Evolutionary conservation across 2,113 vertebrate genomes (phyloP).

Genomic region (Genyomyrus donnyi): DNA sequence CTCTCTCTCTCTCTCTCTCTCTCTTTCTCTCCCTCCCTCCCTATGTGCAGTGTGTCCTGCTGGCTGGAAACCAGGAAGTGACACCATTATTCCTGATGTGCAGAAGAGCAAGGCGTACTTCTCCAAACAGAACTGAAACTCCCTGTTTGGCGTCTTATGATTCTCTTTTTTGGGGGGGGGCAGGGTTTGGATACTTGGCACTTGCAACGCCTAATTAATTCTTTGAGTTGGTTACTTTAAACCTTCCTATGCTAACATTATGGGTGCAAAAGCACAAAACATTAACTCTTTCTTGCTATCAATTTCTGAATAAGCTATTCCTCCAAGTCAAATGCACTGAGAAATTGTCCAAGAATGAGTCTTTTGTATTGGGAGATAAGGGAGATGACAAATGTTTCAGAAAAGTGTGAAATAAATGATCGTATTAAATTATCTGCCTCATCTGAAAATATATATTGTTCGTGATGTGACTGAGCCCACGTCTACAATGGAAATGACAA

Average conservation of each 20-base stretch:
- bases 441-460: background rate
- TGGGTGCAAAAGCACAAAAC: background rate
- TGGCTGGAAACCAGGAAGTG: slow-evolving; percentile 79
- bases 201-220: background rate
- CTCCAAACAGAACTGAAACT: slow-evolving; percentile 64
- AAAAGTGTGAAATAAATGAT: background rate
- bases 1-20: background rate
- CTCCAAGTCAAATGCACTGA: slow-evolving; percentile 53
- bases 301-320: slow-evolving; percentile 26
- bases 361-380: slow-evolving; percentile 38
- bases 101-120: slow-evolving; percentile 80
- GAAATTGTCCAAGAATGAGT: slow-evolving; percentile 24
- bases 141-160: background rate
- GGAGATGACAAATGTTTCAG: background rate
- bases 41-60: slow-evolving; percentile 73
- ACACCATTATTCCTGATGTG: slow-evolving; percentile 78
- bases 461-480: background rate
- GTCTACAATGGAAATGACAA: background rate
- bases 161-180: background rate
- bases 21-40: background rate
- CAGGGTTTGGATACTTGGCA: background rate
- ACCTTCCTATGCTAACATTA: background rate
- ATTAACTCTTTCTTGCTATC: slow-evolving; percentile 3
- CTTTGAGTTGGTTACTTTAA: background rate
- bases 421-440: background rate